Conservation (phyloP, 1,140 invertebrate species). For the Liolophura sinensis region DNA sequence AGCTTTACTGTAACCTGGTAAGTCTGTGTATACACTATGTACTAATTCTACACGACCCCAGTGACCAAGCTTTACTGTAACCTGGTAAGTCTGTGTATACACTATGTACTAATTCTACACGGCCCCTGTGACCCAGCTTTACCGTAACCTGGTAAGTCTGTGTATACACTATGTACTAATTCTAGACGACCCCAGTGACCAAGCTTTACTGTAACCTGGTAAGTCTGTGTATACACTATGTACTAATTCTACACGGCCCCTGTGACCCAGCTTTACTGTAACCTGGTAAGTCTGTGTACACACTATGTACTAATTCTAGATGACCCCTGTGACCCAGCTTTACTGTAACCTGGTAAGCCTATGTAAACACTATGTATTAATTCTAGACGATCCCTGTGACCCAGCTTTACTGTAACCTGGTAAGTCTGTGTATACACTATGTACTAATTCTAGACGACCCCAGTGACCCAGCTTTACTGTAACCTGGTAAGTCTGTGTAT, state of each 20-base stretch:
- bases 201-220: no score
- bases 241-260: no score
- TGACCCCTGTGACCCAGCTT: neutral
- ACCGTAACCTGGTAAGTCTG: no score
- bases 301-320: neutral
- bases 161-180: no score
- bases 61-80: neutral
- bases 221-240: no score
- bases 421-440: neutral
- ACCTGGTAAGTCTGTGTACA: neutral
- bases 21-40: neutral
- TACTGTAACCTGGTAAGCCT: neutral
- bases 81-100: no score
- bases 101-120: no score
- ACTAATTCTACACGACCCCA: neutral
- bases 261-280: neutral
- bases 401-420: slow-evolving; percentile 3
- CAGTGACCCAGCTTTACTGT: no score
- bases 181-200: no score
- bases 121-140: no score
- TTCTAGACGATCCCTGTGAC: slow-evolving; percentile 4
- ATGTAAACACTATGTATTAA: neutral
- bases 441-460: no score
- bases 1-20: neutral
- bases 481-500: no score